Percentiles rank a stretch among this genome's conserved stretches.
These are phyloP conservation scores for Yponomeuta sedellus DNA, from an alignment of 2,888 invertebrate genomes.

Conservation along the genomic window DNA sequence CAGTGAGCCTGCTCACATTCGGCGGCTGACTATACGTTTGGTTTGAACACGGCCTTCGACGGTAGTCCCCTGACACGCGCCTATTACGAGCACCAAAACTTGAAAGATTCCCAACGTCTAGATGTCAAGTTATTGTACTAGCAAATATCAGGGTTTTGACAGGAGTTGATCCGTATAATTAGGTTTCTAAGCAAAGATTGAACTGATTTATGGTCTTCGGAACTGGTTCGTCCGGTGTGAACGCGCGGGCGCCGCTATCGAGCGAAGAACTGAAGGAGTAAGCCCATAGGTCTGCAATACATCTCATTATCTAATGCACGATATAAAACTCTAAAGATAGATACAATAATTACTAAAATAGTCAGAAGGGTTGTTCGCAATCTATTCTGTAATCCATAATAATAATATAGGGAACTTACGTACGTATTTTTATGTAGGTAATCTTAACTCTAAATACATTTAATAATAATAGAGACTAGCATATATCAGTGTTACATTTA, in stretches of 20 bases:
- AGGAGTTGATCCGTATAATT: neutral
- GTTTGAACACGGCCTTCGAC: too few species aligned
- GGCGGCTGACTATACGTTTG: too few species aligned
- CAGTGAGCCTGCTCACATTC: too few species aligned
- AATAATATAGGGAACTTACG: conserved; percentile 45
- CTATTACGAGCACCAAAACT: neutral
- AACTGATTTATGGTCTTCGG: too few species aligned
- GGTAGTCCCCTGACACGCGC: neutral
- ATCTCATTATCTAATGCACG: neutral
- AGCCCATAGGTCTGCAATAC: neutral
- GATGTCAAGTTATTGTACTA: too few species aligned
- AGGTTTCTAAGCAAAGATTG: neutral
- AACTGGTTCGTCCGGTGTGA: neutral
- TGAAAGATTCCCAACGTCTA: too few species aligned
- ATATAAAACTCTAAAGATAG: conserved; percentile 36
- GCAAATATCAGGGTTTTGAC: too few species aligned
- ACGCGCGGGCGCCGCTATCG: neutral
- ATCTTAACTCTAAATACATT: conserved; percentile 47
- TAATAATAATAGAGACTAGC: conserved; percentile 70
- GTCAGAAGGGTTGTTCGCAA: conserved; percentile 41
- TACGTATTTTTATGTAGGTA: conserved; percentile 36
- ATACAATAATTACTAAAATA: conserved; percentile 52
- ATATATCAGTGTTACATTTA: conserved; percentile 60
- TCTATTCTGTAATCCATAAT: conserved; percentile 26
- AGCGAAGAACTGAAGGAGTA: neutral